Conservation (phyloP, 2,888 invertebrate genomes). For the Apotomis betuletana region DNA sequence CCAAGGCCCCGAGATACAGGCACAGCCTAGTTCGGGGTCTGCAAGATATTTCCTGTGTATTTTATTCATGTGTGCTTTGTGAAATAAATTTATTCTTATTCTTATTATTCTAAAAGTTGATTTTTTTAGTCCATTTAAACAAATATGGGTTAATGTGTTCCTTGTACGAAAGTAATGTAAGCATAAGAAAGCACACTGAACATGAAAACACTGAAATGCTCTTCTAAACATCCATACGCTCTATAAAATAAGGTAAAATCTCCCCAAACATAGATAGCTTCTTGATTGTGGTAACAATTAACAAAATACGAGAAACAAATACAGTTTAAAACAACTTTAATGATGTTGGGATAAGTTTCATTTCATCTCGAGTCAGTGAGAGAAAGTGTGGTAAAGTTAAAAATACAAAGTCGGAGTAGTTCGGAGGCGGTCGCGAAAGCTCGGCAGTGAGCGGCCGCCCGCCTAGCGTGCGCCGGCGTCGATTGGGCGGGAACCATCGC, state of each 20-base stretch:
- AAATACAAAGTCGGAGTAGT: conserved; percentile 72
- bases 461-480: conserved; percentile 74
- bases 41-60: too few species aligned
- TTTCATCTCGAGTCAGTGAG: conserved; percentile 45
- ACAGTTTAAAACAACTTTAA: conserved; percentile 43
- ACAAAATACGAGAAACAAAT: conserved; percentile 47
- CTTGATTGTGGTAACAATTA: conserved; percentile 41
- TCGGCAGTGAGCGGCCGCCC: conserved; percentile 70
- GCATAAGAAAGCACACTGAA: conserved; percentile 60
- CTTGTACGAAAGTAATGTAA: conserved; percentile 62
- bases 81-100: too few species aligned
- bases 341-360: conserved; percentile 15
- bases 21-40: too few species aligned
- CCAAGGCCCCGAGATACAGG: too few species aligned
- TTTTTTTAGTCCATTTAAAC: conserved; percentile 60
- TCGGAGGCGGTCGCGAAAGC: conserved; percentile 65
- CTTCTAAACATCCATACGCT: background rate
- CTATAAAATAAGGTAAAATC: background rate
- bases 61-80: too few species aligned
- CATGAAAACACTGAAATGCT: background rate
- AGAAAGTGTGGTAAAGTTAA: conserved; percentile 66
- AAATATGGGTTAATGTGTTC: conserved; percentile 77
- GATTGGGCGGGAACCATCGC: conserved; percentile 60
- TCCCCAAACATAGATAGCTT: background rate
- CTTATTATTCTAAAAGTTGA: too few species aligned